Conservation (phyloP, 2,888 invertebrate genomes). For the Athetis lepigone region DNA sequence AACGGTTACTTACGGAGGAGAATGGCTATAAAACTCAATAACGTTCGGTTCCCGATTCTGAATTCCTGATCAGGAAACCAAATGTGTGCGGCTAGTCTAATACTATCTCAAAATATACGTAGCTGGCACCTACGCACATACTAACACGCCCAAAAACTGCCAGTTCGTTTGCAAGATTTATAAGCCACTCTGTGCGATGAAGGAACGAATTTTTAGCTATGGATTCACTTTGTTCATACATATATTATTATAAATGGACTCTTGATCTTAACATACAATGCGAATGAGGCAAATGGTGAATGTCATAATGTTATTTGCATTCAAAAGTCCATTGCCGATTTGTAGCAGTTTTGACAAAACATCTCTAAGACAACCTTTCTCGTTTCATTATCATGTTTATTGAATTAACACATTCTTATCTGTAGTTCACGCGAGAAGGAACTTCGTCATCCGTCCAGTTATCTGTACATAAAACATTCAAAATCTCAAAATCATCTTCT, state of each 20-base stretch:
- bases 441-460: slow-evolving; percentile 22
- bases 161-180: too few relatives aligned
- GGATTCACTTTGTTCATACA: too few relatives aligned
- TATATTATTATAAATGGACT: too few relatives aligned
- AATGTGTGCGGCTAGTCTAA: neutral
- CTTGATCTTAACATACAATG: too few relatives aligned
- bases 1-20: too few relatives aligned
- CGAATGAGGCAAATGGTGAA: too few relatives aligned
- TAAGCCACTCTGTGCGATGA: too few relatives aligned
- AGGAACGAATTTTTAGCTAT: too few relatives aligned
- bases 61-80: neutral
- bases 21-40: too few relatives aligned
- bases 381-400: slow-evolving; percentile 18
- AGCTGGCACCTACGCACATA: neutral
- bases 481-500: slow-evolving; percentile 16
- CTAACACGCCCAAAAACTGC: neutral
- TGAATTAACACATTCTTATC: slow-evolving; percentile 28
- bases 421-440: slow-evolving; percentile 21
- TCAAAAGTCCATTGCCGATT: neutral
- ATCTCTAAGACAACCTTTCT: neutral
- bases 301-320: too few relatives aligned
- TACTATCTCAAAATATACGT: slow-evolving; percentile 20
- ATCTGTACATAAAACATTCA: slow-evolving; percentile 21
- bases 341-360: neutral
- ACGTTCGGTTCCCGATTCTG: too few relatives aligned